phyloP scores from a whole-genome alignment of 1,140 invertebrate species.

The Samia ricini region DNA sequence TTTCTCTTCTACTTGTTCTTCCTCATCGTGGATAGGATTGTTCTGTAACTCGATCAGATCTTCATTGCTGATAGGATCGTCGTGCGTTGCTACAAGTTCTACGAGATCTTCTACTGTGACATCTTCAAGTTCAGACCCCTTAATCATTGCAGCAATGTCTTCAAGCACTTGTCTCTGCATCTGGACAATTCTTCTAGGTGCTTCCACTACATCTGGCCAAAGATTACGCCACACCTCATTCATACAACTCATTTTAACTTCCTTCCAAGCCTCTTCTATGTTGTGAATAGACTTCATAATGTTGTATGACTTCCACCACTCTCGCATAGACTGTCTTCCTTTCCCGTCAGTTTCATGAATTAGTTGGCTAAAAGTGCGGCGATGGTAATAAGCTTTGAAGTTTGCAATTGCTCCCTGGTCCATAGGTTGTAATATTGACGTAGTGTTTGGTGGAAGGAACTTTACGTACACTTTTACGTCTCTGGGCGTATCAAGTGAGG shows the following conservation, averaged over 20 bases:
- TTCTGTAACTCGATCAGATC: conserved; percentile 22
- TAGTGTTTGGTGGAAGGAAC: conserved; percentile 45
- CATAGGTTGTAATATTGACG: conserved; percentile 53
- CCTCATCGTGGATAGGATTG: conserved; percentile 20
- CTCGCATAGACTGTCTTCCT: conserved; percentile 20
- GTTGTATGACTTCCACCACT: conserved; percentile 30
- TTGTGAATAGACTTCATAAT: conserved; percentile 31
- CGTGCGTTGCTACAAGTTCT: conserved; percentile 21
- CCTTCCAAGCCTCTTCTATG: conserved; percentile 30
- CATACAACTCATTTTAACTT: conserved; percentile 25
- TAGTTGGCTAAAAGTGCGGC: conserved; percentile 28
- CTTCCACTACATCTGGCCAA: conserved; percentile 28
- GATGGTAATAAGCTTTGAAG: conserved; percentile 58
- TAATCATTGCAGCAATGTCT: conserved; percentile 16
- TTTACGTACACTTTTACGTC: conserved; percentile 27
- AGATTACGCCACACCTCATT: conserved; percentile 31
- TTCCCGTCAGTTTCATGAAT: conserved; percentile 20
- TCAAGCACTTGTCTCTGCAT: conserved; percentile 20
- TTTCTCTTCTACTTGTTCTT: conserved; percentile 18
- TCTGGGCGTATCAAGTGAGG: conserved; percentile 16
- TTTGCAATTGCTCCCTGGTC: conserved; percentile 53
- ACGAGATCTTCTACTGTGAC: conserved; percentile 19
- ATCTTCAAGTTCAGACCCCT: conserved; percentile 19
- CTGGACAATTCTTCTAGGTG: conserved; percentile 21
- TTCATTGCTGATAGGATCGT: conserved; percentile 26